Base-by-base conservation (phyloP, 2,113 vertebrate genomes). In the Glaucomys volans region DNA sequence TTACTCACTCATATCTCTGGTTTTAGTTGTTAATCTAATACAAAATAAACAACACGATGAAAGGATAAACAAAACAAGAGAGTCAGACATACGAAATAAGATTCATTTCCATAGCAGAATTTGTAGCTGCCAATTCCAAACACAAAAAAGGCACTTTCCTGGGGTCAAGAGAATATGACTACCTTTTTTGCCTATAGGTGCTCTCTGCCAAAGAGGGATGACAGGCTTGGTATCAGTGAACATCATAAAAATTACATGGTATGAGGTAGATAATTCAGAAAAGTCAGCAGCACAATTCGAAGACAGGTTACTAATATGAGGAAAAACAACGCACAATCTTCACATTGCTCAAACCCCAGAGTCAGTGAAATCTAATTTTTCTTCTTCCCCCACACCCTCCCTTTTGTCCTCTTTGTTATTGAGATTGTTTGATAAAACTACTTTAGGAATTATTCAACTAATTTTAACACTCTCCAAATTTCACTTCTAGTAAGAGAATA, bases 61-160 rank as follows among this genome's bases (percentile, higher is more conserved):
- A 0, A 95, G 80, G 59, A 96, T 93, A 96, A 97, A 87, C 96
- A 96, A 97, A 96, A 93, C 94, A 97, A 97, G 50, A 92, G 82
- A 96, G 88, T 35, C 76, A 5, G 0, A 79, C 62, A 94, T 96
- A 54, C 57, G n/a, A 89, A 97, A 94, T 93, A 72, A 94, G 77
- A 93, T 96, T 86, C 94, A 94, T 40, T 97, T 97, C 95, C 84
- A 95, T n/a, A 90, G 67, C 32, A 97, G 91, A 96, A 88, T 92
- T 94, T 91, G 22, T 87, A 85, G 44, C 87, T 97, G 86, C 22
- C 24, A 96, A 82, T 64, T 67, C 72, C 66, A 83, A 16, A 79
- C 11, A 71, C 72, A 91, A 12, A 82, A 66, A 93, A 84, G 26
- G 57, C 8, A 50, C n/a, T 50, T 85, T 42, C 40, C 74, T 80